Percentiles rank a stretch among this genome's conserved stretches.
phyloP scores from a whole-genome alignment of 2,113 vertebrate genomes.

The Pleuronectes platessa region DNA sequence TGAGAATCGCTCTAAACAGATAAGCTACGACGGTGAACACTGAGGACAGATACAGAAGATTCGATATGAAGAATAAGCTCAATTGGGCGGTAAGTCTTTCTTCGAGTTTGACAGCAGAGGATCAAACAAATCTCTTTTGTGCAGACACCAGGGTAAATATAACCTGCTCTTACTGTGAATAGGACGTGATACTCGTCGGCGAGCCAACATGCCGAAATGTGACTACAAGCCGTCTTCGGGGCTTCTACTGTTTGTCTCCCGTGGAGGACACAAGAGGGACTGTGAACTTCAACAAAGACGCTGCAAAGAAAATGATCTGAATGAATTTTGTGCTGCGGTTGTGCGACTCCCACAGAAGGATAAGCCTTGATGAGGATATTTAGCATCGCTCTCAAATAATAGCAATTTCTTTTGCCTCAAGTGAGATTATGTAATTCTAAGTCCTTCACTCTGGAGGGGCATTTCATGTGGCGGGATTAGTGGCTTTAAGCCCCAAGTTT shows the following conservation, averaged over 20 bases:
- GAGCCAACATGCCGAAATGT: slow-evolving; percentile 8
- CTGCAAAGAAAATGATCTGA: neutral
- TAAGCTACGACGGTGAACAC: neutral
- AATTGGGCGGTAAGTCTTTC: neutral
- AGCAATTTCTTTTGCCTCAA: neutral
- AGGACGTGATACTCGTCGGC: neutral
- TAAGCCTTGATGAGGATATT: slow-evolving; percentile 49
- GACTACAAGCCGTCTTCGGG: slow-evolving; percentile 13
- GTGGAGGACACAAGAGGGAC: neutral
- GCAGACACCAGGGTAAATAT: neutral
- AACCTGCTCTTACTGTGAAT: slow-evolving; percentile 6
- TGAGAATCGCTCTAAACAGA: neutral
- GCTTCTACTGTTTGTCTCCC: neutral
- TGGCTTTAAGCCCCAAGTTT: slow-evolving; percentile 15
- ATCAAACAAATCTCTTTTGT: neutral
- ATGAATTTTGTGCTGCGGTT: neutral
- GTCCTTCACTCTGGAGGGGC: slow-evolving; percentile 25
- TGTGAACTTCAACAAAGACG: neutral
- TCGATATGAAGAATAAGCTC: neutral
- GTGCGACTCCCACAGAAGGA: slow-evolving; percentile 22
- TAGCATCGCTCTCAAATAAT: neutral
- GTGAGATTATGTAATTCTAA: slow-evolving; percentile 38
- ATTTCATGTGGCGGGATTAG: slow-evolving; percentile 40
- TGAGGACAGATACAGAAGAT: neutral
- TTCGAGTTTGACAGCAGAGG: neutral